These are phyloP conservation scores for Corythoichthys intestinalis DNA, from an alignment of 2,113 vertebrate genomes.

Conservation along the genomic window DNA sequence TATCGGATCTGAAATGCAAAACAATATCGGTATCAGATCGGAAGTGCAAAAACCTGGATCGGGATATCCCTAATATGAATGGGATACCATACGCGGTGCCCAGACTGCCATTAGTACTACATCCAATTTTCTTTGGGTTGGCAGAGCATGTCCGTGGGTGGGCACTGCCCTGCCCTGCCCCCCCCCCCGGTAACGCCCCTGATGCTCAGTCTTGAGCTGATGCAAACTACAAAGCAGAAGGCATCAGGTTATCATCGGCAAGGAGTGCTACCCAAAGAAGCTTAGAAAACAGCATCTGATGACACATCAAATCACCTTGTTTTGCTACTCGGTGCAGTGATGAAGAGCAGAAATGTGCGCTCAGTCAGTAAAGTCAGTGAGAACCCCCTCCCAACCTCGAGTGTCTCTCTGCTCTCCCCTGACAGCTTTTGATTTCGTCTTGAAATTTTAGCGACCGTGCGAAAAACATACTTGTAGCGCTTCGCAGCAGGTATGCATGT, in stretches of 20 bases:
- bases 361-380: conserved; percentile 34
- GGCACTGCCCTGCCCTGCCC: too few species aligned
- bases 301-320: conserved; percentile 16
- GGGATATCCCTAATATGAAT: too few species aligned
- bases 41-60: too few species aligned
- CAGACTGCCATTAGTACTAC: too few species aligned
- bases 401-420: conserved; percentile 31
- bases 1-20: too few species aligned
- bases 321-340: conserved; percentile 7
- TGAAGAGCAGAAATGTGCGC: neutral
- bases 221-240: neutral
- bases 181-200: too few species aligned
- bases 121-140: too few species aligned
- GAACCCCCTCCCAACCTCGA: conserved; percentile 2
- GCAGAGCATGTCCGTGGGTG: too few species aligned
- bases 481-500: conserved; percentile 58
- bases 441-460: conserved; percentile 36
- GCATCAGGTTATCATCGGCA: conserved; percentile 20
- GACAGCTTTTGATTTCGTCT: conserved; percentile 41
- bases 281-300: conserved; percentile 9
- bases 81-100: too few species aligned
- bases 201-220: too few species aligned
- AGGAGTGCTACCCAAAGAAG: conserved; percentile 11
- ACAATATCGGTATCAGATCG: too few species aligned
- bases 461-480: conserved; percentile 37